Conservation (phyloP, 2,113 vertebrate genomes). For the Silurus glanis region DNA sequence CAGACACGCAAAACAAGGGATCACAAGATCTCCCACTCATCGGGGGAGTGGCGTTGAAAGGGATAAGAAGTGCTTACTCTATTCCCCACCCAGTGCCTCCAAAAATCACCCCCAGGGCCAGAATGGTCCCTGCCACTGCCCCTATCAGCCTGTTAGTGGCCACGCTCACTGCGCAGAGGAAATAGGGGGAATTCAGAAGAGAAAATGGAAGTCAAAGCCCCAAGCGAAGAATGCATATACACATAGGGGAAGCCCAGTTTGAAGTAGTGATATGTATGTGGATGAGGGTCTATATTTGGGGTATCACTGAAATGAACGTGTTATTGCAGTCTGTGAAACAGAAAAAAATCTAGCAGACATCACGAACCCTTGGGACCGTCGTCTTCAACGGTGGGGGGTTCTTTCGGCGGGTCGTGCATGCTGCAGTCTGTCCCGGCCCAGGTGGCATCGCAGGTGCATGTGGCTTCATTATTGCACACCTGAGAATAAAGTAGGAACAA, state of each 20-base stretch:
- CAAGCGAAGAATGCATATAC: conserved; percentile 21
- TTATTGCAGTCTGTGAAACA: conserved; percentile 10
- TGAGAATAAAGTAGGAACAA: conserved; percentile 55
- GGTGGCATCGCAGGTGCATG: conserved; percentile 90
- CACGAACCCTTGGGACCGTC: conserved; percentile 98
- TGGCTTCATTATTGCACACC: conserved; percentile 98
- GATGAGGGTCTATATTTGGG: neutral
- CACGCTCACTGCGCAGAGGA: conserved; percentile 99
- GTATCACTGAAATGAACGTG: neutral
- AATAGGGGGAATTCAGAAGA: conserved; percentile 78
- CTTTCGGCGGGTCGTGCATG: conserved; percentile 90
- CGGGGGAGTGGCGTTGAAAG: conserved; percentile 80
- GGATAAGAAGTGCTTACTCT: conserved; percentile 98
- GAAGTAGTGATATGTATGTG: conserved; percentile 22
- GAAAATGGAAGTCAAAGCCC: conserved; percentile 49
- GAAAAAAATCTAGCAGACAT: conserved; percentile 47
- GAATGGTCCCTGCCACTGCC: conserved; percentile 99
- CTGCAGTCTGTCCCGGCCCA: conserved; percentile 99
- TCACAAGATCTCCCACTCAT: conserved; percentile 49
- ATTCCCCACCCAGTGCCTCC: conserved; percentile 99
- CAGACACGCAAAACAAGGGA: conserved; percentile 43
- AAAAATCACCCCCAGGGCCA: conserved; percentile 99
- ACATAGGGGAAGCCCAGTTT: conserved; percentile 31
- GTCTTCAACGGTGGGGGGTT: conserved; percentile 76
- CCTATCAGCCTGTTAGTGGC: conserved; percentile 99